A percentile compares a stretch with the other conserved stretches of the same genome.
Evolutionary conservation across 2,797 vertebrate species (phyloP).

Genomic region (Coreius guichenoti): DNA sequence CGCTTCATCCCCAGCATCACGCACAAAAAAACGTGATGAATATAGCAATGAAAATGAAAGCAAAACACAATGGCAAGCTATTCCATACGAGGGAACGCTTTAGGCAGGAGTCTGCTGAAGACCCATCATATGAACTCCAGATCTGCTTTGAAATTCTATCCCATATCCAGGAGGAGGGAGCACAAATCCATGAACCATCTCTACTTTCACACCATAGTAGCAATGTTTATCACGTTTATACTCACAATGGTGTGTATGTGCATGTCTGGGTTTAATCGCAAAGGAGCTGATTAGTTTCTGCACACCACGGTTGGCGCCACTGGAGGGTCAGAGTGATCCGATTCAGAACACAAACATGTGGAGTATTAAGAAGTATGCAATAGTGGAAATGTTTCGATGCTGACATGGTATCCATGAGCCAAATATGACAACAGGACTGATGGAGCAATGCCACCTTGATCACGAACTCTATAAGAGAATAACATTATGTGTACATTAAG

Average conservation of each 20-base stretch:
- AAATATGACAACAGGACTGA: constrained; percentile 7
- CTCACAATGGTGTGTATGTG: constrained; percentile 3
- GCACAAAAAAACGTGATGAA: not conserved
- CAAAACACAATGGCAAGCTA: not conserved
- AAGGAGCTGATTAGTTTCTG: constrained; percentile 44
- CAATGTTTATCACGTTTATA: constrained; percentile 22
- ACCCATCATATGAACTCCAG: constrained; percentile 39
- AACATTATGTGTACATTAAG: not conserved
- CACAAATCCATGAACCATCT: constrained; percentile 28
- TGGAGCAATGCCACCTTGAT: not conserved
- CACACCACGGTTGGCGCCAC: constrained; percentile 13
- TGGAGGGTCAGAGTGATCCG: constrained; percentile 29
- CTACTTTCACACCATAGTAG: constrained; percentile 45
- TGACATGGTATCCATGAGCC: constrained; percentile 3
- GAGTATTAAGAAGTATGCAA: constrained; percentile 38
- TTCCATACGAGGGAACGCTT: not conserved
- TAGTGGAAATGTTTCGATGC: constrained; percentile 23
- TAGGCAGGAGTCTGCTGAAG: constrained; percentile 25
- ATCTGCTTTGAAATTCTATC: constrained; percentile 46
- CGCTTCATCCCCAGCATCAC: not conserved
- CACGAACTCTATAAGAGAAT: not conserved
- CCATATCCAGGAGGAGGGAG: constrained; percentile 20
- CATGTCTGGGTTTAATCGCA: constrained; percentile 36
- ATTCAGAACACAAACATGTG: constrained; percentile 38
- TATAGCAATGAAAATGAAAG: constrained; percentile 2